Percentiles rank a stretch among this genome's conserved stretches.
These are phyloP conservation scores for Meriones unguiculatus DNA, from an alignment of 2,113 vertebrate species.

Conservation along the genomic window DNA sequence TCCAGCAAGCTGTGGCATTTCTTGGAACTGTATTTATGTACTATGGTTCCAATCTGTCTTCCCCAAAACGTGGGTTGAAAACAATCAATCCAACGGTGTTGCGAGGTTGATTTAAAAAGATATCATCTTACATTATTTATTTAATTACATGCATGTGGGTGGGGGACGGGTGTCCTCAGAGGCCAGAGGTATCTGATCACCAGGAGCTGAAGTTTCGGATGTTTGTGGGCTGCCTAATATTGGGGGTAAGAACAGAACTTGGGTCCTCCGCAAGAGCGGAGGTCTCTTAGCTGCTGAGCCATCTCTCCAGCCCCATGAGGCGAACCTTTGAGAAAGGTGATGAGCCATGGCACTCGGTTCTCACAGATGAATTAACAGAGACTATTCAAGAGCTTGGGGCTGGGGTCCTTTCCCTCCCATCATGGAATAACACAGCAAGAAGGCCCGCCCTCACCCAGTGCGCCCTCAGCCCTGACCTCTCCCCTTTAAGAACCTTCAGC, in stretches of 20 bases:
- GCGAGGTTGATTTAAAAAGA: not conserved
- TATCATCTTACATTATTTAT: too few relatives aligned
- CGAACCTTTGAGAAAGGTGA: not conserved
- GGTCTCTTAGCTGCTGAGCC: not conserved
- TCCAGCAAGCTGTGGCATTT: not conserved
- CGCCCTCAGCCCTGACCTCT: not conserved
- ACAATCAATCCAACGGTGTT: not conserved
- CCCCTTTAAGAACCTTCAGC: not conserved
- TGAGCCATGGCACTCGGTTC: not conserved
- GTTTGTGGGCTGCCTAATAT: not conserved
- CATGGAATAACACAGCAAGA: not conserved
- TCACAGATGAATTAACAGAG: not conserved
- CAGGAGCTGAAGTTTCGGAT: not conserved
- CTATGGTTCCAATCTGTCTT: too few relatives aligned
- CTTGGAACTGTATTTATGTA: not conserved
- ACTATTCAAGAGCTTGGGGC: not conserved
- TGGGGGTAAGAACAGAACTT: not conserved
- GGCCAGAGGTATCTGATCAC: not conserved
- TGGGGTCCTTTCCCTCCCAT: not conserved
- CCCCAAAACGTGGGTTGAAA: not conserved
- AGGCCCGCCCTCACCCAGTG: too few relatives aligned
- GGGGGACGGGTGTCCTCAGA: not conserved
- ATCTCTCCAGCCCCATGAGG: not conserved
- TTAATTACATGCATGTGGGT: not conserved
- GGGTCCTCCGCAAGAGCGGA: not conserved